phyloP scores from a whole-genome alignment of 2,888 invertebrate species.

The Aporophyla lueneburgensis region DNA sequence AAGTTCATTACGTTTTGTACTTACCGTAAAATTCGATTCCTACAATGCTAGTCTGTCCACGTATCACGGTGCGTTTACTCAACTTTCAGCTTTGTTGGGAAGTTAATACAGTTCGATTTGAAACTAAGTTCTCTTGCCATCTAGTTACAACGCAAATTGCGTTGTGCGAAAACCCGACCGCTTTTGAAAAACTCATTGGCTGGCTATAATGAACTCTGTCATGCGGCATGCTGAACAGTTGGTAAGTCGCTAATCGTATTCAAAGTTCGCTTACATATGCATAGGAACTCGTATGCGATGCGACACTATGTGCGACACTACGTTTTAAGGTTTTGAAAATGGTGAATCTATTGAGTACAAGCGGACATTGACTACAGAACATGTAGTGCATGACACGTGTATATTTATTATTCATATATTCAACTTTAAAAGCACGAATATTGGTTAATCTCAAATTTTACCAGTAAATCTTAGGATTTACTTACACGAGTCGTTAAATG shows the following conservation, averaged over 20 bases:
- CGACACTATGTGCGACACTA: constrained; percentile 1
- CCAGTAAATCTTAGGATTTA: no score
- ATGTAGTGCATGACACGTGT: neutral
- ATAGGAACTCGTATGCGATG: constrained; percentile 22
- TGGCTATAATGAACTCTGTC: constrained; percentile 34
- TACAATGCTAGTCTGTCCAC: constrained; percentile 27
- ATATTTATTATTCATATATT: no score
- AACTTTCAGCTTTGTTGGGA: constrained; percentile 38
- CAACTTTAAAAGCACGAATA: no score
- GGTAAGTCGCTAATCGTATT: constrained; percentile 55
- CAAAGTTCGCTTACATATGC: constrained; percentile 25
- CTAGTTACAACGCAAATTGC: constrained; percentile 41
- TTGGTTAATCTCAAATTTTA: no score
- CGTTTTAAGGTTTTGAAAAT: constrained; percentile 3
- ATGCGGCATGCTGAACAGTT: constrained; percentile 33
- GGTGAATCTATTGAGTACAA: neutral
- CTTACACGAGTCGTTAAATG: no score
- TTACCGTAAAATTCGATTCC: constrained; percentile 39
- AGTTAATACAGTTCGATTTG: constrained; percentile 26
- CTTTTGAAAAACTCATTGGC: constrained; percentile 55
- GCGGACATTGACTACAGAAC: neutral
- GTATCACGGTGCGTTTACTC: constrained; percentile 38
- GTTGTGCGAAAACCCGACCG: constrained; percentile 29
- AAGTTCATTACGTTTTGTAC: constrained; percentile 29
- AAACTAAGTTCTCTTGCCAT: neutral